phyloP scores from a whole-genome alignment of 2,797 vertebrate genomes.

The Streptopelia turtur region DNA sequence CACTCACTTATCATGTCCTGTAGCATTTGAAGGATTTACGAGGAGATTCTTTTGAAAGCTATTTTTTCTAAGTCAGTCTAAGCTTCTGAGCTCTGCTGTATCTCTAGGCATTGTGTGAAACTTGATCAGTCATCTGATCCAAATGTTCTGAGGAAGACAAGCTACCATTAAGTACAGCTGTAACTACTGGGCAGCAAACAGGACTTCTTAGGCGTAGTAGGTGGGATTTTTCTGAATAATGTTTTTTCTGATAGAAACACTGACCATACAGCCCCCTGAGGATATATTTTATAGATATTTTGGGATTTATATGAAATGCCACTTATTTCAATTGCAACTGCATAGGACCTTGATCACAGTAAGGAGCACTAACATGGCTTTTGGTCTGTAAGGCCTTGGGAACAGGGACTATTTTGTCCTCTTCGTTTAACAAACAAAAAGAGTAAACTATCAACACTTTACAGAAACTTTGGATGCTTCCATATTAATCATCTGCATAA shows the following conservation, averaged over 20 bases:
- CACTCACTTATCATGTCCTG: neutral
- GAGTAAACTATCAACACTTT: neutral
- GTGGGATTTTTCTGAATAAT: neutral
- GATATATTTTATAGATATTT: neutral
- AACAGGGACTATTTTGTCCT: neutral
- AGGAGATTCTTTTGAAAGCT: neutral
- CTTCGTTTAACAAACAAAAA: neutral
- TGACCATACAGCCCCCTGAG: neutral
- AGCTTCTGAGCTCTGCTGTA: neutral
- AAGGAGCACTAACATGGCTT: neutral
- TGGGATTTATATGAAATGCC: neutral
- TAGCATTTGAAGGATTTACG: neutral
- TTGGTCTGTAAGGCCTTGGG: neutral
- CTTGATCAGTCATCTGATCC: neutral
- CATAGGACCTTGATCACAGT: neutral
- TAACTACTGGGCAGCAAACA: neutral
- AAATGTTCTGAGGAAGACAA: neutral
- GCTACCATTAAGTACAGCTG: neutral
- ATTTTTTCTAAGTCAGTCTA: neutral
- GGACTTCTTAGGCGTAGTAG: neutral
- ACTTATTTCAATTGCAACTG: neutral
- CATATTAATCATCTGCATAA: neutral
- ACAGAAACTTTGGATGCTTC: neutral
- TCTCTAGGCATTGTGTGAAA: neutral
- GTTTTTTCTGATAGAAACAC: neutral